Percentiles rank a stretch among this genome's conserved stretches.
Evolutionary conservation across 2,888 invertebrate species (phyloP).

Genomic region (Zygothrica quintamaculata): DNA sequence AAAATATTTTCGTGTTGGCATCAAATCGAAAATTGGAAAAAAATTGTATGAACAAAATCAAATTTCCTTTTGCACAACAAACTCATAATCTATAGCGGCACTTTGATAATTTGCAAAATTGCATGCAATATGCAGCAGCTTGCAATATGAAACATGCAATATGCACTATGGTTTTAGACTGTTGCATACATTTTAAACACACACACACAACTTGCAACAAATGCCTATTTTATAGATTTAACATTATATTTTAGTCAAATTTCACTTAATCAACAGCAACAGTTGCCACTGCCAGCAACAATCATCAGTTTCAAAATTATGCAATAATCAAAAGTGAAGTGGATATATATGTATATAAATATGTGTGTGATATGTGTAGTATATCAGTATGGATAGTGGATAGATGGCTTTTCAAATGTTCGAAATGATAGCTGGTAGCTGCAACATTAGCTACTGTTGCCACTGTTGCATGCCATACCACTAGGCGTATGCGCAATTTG

Average conservation of each 20-base stretch:
- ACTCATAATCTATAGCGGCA: conserved; percentile 21
- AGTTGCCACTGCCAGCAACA: conserved; percentile 1
- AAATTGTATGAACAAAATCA: conserved; percentile 50
- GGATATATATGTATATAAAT: too few relatives aligned
- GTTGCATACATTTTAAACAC: conserved; percentile 17
- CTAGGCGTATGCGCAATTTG: conserved; percentile 44
- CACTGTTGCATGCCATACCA: conserved; percentile 1
- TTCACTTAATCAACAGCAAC: conserved; percentile 30
- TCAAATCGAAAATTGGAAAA: conserved; percentile 18
- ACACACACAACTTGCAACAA: too few relatives aligned
- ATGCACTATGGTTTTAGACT: too few relatives aligned
- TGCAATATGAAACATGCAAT: conserved; percentile 25
- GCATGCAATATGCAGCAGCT: conserved; percentile 22
- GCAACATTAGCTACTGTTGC: too few relatives aligned
- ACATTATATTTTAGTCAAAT: conserved; percentile 17
- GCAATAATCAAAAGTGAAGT: conserved; percentile 14
- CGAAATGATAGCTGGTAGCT: neutral
- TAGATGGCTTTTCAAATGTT: conserved; percentile 12
- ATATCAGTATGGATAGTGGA: too few relatives aligned
- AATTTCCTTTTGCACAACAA: conserved; percentile 52
- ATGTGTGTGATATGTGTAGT: too few relatives aligned
- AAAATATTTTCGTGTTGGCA: conserved; percentile 25
- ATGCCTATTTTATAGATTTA: conserved; percentile 4
- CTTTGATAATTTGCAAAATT: conserved; percentile 17
- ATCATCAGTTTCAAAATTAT: conserved; percentile 5